Base-by-base conservation (phyloP, 2,888 invertebrate species). In the Marasmarcha lunaedactyla region DNA sequence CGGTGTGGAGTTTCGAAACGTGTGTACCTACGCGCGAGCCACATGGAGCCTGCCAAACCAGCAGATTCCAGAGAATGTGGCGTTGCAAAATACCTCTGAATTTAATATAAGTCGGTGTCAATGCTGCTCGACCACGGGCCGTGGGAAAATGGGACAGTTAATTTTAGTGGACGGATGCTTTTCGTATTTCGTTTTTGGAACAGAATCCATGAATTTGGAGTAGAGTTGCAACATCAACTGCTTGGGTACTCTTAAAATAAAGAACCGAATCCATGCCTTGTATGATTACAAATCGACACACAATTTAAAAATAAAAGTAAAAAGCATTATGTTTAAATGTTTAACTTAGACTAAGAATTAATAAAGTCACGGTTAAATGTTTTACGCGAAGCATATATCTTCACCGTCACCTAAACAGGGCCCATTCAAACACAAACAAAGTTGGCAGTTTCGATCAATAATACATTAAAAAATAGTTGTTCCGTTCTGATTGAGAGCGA, bases 401-500 rank as follows among this genome's bases (percentile, higher is more conserved):
- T n/a, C n/a, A n/a, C n/a, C n/a, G n/a, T n/a, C n/a, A n/a, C n/a
- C n/a, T n/a, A n/a, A n/a, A n/a, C n/a, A n/a, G n/a, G n/a, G n/a
- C n/a, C n/a, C n/a, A n/a, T n/a, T n/a, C n/a, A n/a, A n/a, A n/a
- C n/a, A 20, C 20, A 5, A 20, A 20, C 7, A 20, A 20, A 20
- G 46, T 47, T 45, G 46, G 55, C 58, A 63, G 59, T 57, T 63
- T 59, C 58, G 59, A 66, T 66, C 58, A 55, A 71, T 70, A 70
- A 69, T 69, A 59, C 59, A 63, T 63, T 61, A 61, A 20, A 7
- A 68, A 74, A 72, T 72, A 65, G 59, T 52, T 73, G 81, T 83
- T 81, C 78, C 81, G 73, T 64, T 71, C 81, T 81, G 81, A 77
- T 81, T 79, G 63, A 59, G 54, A 47, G 45, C 59, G 51, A 66